phyloP scores from a whole-genome alignment of 1,140 invertebrate species.

The Lineus longissimus region DNA sequence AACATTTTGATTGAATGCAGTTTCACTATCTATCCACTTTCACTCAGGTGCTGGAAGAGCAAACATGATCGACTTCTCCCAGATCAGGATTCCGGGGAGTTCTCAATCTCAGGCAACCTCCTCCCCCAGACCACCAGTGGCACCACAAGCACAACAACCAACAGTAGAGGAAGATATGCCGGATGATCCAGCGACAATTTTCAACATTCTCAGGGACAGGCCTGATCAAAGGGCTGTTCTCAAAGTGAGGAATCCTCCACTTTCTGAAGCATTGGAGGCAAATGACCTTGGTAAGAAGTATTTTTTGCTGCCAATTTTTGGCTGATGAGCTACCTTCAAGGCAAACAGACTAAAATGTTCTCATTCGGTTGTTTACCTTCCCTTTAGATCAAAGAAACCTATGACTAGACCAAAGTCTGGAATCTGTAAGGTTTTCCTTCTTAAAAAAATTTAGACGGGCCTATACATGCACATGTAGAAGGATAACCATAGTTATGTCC shows the following conservation, averaged over 20 bases:
- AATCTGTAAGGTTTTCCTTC: not conserved
- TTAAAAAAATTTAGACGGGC: not conserved
- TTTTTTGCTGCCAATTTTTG: no score
- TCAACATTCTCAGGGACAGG: slow-evolving; percentile 86
- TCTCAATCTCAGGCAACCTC: not conserved
- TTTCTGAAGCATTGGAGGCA: slow-evolving; percentile 84
- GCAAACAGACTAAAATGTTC: not conserved
- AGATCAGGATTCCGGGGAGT: not conserved
- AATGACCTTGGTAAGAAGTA: slow-evolving; percentile 66
- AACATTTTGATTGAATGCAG: no score
- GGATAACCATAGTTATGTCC: no score
- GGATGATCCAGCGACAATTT: slow-evolving; percentile 83
- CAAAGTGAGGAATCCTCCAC: slow-evolving; percentile 87
- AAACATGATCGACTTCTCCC: slow-evolving; percentile 6
- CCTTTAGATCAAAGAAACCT: not conserved
- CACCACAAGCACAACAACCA: slow-evolving; percentile 8
- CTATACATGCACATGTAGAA: no score
- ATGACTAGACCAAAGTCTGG: not conserved
- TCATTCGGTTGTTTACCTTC: not conserved
- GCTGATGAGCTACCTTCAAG: no score
- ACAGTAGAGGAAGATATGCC: slow-evolving; percentile 12
- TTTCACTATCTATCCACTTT: no score
- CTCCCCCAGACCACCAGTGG: slow-evolving; percentile 24
- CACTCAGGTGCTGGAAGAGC: slow-evolving; percentile 35
- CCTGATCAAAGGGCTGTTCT: slow-evolving; percentile 85